Evolutionary conservation across 2,888 invertebrate species (phyloP), one percentile per base, ranked within the genome.

Genomic region (Tetrapedia diversipes): DNA sequence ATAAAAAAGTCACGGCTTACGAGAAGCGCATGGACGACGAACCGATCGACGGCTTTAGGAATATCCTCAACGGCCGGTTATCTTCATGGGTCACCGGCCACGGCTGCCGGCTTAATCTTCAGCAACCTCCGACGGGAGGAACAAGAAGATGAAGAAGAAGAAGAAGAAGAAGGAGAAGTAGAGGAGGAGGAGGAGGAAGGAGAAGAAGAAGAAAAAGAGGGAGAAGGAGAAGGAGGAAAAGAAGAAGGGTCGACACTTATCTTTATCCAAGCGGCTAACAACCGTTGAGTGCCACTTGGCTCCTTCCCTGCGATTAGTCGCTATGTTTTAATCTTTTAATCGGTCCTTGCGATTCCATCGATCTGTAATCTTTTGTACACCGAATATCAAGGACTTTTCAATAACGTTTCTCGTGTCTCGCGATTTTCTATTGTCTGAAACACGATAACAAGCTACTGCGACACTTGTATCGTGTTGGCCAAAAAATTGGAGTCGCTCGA

Each of bases 21-120:
- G 73, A 67, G 68, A 45, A 43, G 60, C 74, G 73, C 69, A 67
- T 61, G 60, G 68, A 75, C 65, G 66, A 43, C 68, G 72, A 68
- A 65, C 77, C 80, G 75, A 77, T 84, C 81, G 81, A 83, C 82
- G 87, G 85, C 85, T 88, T 89, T 85, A 74, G 81, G 86, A 86
- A 87, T 84, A 85, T 82, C n/a, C n/a, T n/a, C n/a, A n/a, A 79
- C 73, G 75, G 64, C 74, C 86, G 85, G 86, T 89, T 91, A 91
- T 91, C 91, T 90, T 86, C 86, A 86, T 84, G 90, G 91, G 91
- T 91, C 91, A 91, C 86, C 83, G 82, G 75, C 84, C 86, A 86
- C 86, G 87, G 87, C 81, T 83, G 78, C 81, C 85, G 82, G 84
- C 89, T 89, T 90, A 91, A 91, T 91, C 91, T 90, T 87, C 84